These are phyloP conservation scores for Diaprepes abbreviatus DNA, from an alignment of 2,888 invertebrate species.

Conservation along the genomic window DNA sequence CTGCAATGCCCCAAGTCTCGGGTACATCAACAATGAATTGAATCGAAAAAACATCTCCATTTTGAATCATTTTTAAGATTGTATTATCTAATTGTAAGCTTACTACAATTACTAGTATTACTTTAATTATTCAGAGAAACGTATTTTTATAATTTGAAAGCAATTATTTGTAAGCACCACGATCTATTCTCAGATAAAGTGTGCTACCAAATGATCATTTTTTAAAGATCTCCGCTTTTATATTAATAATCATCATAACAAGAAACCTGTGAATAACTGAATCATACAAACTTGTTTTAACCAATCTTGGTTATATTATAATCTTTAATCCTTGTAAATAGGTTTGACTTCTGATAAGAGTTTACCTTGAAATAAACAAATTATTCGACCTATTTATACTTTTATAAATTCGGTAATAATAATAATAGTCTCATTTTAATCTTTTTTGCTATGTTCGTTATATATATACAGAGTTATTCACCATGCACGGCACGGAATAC, in stretches of 20 bases:
- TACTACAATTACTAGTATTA: too few relatives aligned
- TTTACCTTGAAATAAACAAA: too few relatives aligned
- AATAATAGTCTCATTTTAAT: too few relatives aligned
- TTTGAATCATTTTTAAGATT: background rate
- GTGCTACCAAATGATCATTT: background rate
- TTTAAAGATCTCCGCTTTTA: background rate
- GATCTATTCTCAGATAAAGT: background rate
- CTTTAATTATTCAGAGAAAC: too few relatives aligned
- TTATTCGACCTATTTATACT: too few relatives aligned
- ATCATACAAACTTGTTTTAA: background rate
- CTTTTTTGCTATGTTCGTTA: too few relatives aligned
- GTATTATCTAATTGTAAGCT: too few relatives aligned
- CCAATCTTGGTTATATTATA: background rate
- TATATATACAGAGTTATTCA: too few relatives aligned
- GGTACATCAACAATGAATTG: slow-evolving; percentile 26
- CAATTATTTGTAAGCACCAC: too few relatives aligned
- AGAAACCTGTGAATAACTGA: background rate
- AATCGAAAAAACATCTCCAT: background rate
- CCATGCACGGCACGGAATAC: too few relatives aligned
- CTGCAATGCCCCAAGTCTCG: slow-evolving; percentile 26
- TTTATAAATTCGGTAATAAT: too few relatives aligned
- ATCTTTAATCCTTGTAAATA: background rate
- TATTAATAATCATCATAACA: background rate
- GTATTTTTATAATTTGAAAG: too few relatives aligned
- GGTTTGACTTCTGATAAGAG: background rate